phyloP scores from a whole-genome alignment of 2,797 vertebrate genomes.

The Decapterus maruadsi region DNA sequence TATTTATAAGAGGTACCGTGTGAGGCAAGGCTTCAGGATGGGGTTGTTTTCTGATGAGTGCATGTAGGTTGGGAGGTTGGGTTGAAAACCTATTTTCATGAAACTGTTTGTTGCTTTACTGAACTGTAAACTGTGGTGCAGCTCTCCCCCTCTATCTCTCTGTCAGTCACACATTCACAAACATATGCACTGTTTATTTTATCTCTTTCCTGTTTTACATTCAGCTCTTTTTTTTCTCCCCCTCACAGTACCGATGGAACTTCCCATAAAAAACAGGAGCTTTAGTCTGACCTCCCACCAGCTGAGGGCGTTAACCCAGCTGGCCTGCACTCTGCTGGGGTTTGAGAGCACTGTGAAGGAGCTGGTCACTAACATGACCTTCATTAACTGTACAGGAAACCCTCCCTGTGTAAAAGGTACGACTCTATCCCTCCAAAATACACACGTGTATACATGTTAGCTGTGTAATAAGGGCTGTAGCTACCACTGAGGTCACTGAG shows the following conservation, averaged over 20 bases:
- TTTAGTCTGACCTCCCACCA: constrained; percentile 91
- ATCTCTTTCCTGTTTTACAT: constrained; percentile 23
- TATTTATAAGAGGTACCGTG: constrained; percentile 77
- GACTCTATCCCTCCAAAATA: not conserved
- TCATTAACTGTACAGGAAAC: constrained; percentile 82
- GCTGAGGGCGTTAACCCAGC: constrained; percentile 88
- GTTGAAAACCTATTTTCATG: constrained; percentile 61
- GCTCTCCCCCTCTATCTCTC: constrained; percentile 30
- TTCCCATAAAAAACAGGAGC: constrained; percentile 80
- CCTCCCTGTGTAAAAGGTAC: constrained; percentile 88
- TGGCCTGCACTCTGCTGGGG: constrained; percentile 87
- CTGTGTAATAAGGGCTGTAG: not conserved
- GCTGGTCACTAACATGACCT: constrained; percentile 85
- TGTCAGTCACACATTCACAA: constrained; percentile 37
- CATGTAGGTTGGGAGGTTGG: constrained; percentile 52
- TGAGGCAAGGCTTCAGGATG: constrained; percentile 49
- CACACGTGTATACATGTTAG: not conserved
- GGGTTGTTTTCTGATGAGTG: constrained; percentile 68
- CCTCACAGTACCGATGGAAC: constrained; percentile 84
- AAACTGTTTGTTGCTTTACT: constrained; percentile 59
- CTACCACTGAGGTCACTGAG: not conserved
- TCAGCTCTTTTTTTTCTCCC: not conserved
- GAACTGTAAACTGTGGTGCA: constrained; percentile 54
- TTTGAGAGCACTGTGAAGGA: constrained; percentile 90
- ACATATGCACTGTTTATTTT: constrained; percentile 32